These are phyloP conservation scores for Chiloscyllium punctatum DNA, from an alignment of 2,797 vertebrate species.

Conservation along the genomic window DNA sequence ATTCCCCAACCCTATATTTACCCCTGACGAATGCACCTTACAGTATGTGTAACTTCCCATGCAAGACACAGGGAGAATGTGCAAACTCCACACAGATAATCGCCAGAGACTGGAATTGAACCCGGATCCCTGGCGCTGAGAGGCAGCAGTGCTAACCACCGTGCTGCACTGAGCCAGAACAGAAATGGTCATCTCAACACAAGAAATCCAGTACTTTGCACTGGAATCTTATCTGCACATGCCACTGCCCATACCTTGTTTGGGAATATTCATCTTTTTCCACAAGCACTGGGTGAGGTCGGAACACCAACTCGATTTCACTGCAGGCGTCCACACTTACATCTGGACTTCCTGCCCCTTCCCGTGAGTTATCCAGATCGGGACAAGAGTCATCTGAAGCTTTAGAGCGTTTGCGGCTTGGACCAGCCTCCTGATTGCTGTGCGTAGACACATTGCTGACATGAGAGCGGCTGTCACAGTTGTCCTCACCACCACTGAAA, in stretches of 20 bases:
- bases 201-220: background rate
- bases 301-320: constrained; percentile 83
- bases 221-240: background rate
- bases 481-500: constrained; percentile 80
- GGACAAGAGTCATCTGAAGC: constrained; percentile 70
- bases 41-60: too few relatives aligned
- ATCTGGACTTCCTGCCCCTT: constrained; percentile 63
- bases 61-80: too few relatives aligned
- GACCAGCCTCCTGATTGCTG: constrained; percentile 60
- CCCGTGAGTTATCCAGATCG: constrained; percentile 49
- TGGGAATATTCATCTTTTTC: constrained; percentile 74
- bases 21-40: too few relatives aligned
- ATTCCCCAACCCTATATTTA: too few relatives aligned
- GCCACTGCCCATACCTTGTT: constrained; percentile 63
- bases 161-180: background rate
- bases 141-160: too few relatives aligned
- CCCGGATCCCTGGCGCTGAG: too few relatives aligned
- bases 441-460: constrained; percentile 72
- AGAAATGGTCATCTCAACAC: background rate
- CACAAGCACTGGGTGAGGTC: constrained; percentile 78
- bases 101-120: too few relatives aligned
- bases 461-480: constrained; percentile 68
- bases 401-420: constrained; percentile 57
- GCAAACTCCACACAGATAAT: too few relatives aligned
- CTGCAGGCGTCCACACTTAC: constrained; percentile 52